Evolutionary conservation across 2,113 vertebrate genomes (phyloP).

Genomic region (Tyrannus savana): DNA sequence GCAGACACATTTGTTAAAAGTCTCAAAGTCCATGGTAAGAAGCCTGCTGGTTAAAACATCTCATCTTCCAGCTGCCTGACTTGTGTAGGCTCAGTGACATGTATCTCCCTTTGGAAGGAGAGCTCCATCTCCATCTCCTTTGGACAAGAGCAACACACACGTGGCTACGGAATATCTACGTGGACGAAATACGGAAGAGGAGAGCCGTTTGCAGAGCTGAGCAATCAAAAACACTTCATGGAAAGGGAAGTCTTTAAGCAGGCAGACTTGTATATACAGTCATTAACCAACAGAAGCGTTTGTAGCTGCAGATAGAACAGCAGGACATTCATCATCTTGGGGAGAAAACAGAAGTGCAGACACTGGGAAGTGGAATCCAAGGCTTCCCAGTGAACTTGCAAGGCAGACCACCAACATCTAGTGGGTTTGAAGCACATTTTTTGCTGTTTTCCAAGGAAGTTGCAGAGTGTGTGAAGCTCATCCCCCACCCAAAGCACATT

Average conservation of each 20-base stretch:
- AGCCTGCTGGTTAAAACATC: background rate
- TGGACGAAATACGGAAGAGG: background rate
- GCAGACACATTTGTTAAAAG: background rate
- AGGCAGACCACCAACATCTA: background rate
- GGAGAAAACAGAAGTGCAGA: background rate
- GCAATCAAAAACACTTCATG: background rate
- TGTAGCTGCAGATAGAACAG: background rate
- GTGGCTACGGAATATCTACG: background rate
- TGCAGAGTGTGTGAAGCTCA: background rate
- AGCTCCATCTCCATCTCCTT: background rate
- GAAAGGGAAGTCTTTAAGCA: background rate
- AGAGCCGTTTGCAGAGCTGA: slow-evolving; percentile 12
- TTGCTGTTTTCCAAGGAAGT: background rate
- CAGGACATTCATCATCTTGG: background rate
- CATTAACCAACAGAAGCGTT: background rate
- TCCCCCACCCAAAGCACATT: background rate
- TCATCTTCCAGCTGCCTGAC: background rate
- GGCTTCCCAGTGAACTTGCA: background rate
- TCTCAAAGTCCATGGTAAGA: background rate
- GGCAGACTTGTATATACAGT: background rate
- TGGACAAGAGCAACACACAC: slow-evolving; percentile 6
- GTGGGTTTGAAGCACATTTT: background rate
- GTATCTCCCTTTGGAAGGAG: background rate
- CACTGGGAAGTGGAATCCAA: background rate
- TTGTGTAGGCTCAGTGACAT: background rate